Evolutionary conservation across 2,797 vertebrate species (phyloP), one percentile per base, ranked within the genome.

Genomic region (Notoglanidium macrostoma): DNA sequence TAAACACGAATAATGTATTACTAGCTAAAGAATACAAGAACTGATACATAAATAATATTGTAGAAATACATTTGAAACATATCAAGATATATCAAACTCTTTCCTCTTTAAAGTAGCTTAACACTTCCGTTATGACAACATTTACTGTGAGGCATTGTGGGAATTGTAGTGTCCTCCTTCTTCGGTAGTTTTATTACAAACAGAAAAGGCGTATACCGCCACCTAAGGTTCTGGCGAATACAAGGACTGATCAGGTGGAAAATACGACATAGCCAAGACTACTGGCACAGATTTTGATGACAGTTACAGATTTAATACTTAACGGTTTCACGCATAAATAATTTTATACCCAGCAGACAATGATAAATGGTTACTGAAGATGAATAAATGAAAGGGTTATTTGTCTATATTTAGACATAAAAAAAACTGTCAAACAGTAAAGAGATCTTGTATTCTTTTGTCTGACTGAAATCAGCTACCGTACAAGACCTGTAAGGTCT

Each of bases 131-230:
- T 29, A 49, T 73, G 14, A 5, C 23, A 74, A 73, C 61, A 21
- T 57, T 29, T 14, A 55, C 21, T 63, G 32, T 59, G 46, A 23
- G 84, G 89, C 84, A 89, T 89, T 87, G 32, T 88, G 86, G 92
- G 89, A 90, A 85, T 81, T 87, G 91, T 85, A 89, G 90, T 91
- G 0, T 17, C 2, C 6, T 0, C 0, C 12, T 83, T 51, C 46
- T 14, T 7, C n/a, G 5, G 8, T 32, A 0, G 9, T 7, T 2
- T 11, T 32, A 32, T 32, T 49, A 32, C 2, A n/a, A 63, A 9
- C 35, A 63, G 12, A 17, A 9, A 6, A 61, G 5, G 0, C 61
- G 19, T n/a, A 15, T 9, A 81, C 35, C 7, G 57, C 78, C 78
- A 63, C 40, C 57, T 63, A 46, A 23, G 63, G 78, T 23, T 35